Conservation (phyloP, 2,113 vertebrate genomes). For the Scomber colias region DNA sequence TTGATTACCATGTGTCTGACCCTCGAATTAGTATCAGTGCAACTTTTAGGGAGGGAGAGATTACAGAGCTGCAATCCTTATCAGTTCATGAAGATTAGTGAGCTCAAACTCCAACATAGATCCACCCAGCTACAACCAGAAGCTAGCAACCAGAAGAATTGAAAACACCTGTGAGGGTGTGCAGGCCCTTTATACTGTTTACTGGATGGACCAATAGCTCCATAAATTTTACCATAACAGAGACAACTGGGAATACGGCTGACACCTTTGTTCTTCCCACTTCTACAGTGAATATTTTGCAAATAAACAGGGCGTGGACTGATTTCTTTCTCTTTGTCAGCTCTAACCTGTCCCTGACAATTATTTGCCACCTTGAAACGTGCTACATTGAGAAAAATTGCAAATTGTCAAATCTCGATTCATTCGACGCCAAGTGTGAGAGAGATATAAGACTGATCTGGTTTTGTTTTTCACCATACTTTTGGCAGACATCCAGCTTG, state of each 20-base stretch:
- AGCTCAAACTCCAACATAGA: no score
- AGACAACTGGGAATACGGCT: not conserved
- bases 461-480: constrained; percentile 31
- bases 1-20: no score
- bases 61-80: no score
- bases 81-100: no score
- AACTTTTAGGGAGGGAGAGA: no score
- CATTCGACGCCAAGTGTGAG: constrained; percentile 7
- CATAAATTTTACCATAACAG: not conserved
- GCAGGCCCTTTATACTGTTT: no score
- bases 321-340: constrained; percentile 30
- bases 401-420: constrained; percentile 32
- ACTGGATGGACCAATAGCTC: no score
- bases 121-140: no score
- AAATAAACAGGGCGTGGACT: constrained; percentile 41
- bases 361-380: constrained; percentile 36
- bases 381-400: constrained; percentile 12
- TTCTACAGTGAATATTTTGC: constrained; percentile 32
- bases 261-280: constrained; percentile 28
- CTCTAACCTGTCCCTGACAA: not conserved
- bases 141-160: no score
- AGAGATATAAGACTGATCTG: constrained; percentile 1
- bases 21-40: no score
- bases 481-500: constrained; percentile 27
- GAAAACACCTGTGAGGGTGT: no score